Percentiles rank a stretch among this genome's conserved stretches.
phyloP scores from a whole-genome alignment of 2,888 invertebrate species.

The Chrysolina americana region DNA sequence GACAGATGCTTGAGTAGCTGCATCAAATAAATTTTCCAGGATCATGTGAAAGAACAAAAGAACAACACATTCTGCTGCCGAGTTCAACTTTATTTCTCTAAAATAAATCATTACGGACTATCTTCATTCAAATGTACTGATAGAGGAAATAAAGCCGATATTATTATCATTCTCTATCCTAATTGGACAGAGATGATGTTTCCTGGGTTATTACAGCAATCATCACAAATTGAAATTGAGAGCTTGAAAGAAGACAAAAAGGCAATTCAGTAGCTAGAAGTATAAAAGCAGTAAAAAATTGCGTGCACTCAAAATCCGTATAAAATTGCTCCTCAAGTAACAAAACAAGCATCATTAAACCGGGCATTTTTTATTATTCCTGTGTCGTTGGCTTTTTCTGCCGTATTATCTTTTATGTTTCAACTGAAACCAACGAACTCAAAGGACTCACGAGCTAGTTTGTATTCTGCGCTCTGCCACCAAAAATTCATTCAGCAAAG shows the following conservation, averaged over 20 bases:
- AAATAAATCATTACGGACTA: no score
- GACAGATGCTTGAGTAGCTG: no score
- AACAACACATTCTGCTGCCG: no score
- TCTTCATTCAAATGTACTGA: no score
- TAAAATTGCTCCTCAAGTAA: slow-evolving; percentile 59
- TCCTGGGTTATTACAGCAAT: not conserved
- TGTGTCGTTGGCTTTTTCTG: slow-evolving; percentile 65
- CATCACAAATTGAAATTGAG: slow-evolving; percentile 27
- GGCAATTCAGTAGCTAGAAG: slow-evolving; percentile 36
- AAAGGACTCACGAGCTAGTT: slow-evolving; percentile 63
- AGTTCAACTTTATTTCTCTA: no score
- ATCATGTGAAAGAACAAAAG: no score
- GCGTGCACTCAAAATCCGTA: slow-evolving; percentile 58
- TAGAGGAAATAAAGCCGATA: no score
- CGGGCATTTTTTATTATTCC: slow-evolving; percentile 66
- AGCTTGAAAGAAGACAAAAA: slow-evolving; percentile 44
- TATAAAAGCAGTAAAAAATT: slow-evolving; percentile 54
- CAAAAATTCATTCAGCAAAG: slow-evolving; percentile 44
- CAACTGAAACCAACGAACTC: slow-evolving; percentile 63
- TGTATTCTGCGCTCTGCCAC: slow-evolving; percentile 61
- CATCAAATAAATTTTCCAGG: no score
- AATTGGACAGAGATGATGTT: not conserved
- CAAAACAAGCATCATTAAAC: slow-evolving; percentile 66
- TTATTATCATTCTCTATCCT: not conserved
- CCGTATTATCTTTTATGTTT: slow-evolving; percentile 65